Evolutionary conservation across 1,140 invertebrate genomes (phyloP).

Genomic region (Tribolium castaneum): DNA sequence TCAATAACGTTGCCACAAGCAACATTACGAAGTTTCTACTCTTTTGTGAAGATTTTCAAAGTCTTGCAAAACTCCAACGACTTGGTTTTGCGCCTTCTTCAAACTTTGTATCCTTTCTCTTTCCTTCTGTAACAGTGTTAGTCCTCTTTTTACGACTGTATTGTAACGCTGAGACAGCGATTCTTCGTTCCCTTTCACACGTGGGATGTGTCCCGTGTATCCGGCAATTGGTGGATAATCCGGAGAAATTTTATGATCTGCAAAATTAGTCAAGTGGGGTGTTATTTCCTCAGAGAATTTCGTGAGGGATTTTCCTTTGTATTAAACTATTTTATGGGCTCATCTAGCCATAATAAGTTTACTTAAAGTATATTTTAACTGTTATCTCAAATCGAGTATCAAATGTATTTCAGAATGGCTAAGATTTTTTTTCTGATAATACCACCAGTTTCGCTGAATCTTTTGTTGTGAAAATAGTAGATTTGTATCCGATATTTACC

Average conservation of each 20-base stretch:
- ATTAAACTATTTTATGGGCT: no score
- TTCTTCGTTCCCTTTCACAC: conserved; percentile 73
- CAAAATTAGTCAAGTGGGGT: conserved; percentile 32
- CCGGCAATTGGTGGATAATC: conserved; percentile 78
- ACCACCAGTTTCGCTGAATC: no score
- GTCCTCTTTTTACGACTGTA: conserved; percentile 73
- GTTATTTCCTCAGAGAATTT: no score
- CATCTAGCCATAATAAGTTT: no score
- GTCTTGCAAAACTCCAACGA: conserved; percentile 17
- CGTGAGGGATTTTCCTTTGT: no score
- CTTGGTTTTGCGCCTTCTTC: conserved; percentile 42
- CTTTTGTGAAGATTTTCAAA: conserved; percentile 26
- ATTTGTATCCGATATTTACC: conserved; percentile 58
- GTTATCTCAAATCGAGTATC: no score
- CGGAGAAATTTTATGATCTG: conserved; percentile 75
- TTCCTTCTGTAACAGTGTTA: conserved; percentile 71
- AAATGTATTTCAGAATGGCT: no score
- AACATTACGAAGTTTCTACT: conserved; percentile 18
- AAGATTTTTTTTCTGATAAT: no score
- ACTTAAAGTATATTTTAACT: no score
- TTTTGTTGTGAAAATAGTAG: no score
- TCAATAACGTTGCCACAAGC: conserved; percentile 3
- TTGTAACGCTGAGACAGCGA: conserved; percentile 76
- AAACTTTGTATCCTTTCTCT: conserved; percentile 64
- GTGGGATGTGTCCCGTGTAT: conserved; percentile 78